phyloP scores from a whole-genome alignment of 2,888 invertebrate genomes.

The Dolichomitus sp. region DNA sequence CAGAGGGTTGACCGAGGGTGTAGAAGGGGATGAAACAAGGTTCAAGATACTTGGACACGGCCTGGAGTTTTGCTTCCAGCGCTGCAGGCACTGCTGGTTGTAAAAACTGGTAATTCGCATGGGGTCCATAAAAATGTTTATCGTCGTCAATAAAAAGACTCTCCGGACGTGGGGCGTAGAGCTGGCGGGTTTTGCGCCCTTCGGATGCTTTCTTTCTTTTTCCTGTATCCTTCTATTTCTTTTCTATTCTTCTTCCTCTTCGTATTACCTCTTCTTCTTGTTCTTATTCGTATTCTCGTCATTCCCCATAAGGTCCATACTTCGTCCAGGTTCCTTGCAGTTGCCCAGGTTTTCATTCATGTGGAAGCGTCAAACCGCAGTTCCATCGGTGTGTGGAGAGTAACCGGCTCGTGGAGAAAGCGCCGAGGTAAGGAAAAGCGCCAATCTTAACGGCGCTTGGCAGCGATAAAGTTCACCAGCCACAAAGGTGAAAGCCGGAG shows the following conservation, averaged over 20 bases:
- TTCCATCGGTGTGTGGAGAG: conserved; percentile 36
- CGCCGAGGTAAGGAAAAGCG: conserved; percentile 63
- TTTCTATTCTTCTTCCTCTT: conserved; percentile 28
- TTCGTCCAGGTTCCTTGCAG: conserved; percentile 58
- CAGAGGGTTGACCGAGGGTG: conserved; percentile 11
- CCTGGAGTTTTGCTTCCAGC: conserved; percentile 13
- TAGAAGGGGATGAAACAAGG: conserved; percentile 39
- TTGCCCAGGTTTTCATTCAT: conserved; percentile 52
- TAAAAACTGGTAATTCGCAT: conserved; percentile 84
- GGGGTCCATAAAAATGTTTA: conserved; percentile 85
- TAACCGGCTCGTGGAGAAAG: conserved; percentile 47
- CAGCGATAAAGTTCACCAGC: conserved; percentile 77
- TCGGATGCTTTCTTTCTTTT: conserved; percentile 40
- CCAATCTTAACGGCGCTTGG: conserved; percentile 81
- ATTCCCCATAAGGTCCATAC: conserved; percentile 52
- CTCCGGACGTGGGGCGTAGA: conserved; percentile 64
- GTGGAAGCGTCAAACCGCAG: conserved; percentile 43
- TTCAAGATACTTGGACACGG: conserved; percentile 27
- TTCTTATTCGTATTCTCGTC: conserved; percentile 40
- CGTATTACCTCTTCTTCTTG: conserved; percentile 49
- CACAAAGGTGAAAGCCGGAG: conserved; percentile 42
- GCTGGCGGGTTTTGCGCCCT: conserved; percentile 63
- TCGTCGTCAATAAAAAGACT: conserved; percentile 82
- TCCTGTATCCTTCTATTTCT: conserved; percentile 16
- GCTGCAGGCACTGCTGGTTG: conserved; percentile 64